Conservation (phyloP, 2,888 invertebrate species). For the Neria commutata region DNA sequence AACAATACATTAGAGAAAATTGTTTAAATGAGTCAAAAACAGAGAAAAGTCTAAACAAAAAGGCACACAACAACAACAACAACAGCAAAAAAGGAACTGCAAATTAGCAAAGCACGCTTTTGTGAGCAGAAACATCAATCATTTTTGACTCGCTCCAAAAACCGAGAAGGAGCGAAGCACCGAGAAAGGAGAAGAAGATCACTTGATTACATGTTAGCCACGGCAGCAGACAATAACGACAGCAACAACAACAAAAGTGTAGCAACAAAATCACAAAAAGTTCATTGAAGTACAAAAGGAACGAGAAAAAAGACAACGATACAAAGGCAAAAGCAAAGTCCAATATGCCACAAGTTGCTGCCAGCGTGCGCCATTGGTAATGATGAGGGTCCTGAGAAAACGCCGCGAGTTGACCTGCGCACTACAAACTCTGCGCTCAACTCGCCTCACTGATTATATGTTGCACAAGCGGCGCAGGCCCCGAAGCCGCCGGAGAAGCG, state of each 20-base stretch:
- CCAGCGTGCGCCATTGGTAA: neutral
- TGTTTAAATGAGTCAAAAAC: neutral
- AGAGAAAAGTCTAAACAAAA: neutral
- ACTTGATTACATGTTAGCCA: slow-evolving; percentile 9
- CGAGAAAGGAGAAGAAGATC: neutral
- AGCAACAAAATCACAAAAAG: no score
- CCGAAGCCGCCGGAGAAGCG: neutral
- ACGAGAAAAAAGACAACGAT: no score
- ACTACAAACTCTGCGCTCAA: neutral
- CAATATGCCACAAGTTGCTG: slow-evolving; percentile 2
- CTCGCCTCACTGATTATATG: slow-evolving; percentile 3
- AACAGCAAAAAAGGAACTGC: neutral
- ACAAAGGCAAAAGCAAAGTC: no score
- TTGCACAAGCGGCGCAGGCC: neutral
- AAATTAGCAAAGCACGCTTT: slow-evolving; percentile 43
- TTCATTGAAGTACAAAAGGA: neutral
- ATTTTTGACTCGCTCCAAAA: slow-evolving; percentile 29
- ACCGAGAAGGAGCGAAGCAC: neutral
- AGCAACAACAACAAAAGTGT: neutral
- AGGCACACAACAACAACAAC: neutral
- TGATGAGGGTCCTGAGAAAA: slow-evolving; percentile 35
- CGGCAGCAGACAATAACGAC: neutral
- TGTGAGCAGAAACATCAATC: slow-evolving; percentile 44
- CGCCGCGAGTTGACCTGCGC: slow-evolving; percentile 33
- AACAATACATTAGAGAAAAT: slow-evolving; percentile 13